Conservation (phyloP, 2,888 invertebrate species). For the Chesias legatella region DNA sequence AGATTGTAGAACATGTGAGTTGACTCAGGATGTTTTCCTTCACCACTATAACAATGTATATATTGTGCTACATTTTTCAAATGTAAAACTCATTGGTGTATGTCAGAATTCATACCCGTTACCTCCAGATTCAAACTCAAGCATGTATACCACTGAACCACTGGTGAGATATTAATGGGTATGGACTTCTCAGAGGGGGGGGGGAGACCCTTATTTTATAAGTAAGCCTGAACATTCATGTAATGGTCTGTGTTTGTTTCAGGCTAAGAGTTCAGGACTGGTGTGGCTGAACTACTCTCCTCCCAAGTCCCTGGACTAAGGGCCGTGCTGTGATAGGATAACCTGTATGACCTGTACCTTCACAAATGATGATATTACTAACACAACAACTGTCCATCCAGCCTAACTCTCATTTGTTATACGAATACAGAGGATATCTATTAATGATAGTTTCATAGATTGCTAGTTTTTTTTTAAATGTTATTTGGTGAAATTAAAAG, state of each 20-base stretch:
- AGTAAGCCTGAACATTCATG: neutral
- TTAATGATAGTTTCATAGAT: slow-evolving; percentile 2
- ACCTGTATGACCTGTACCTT: too few relatives aligned
- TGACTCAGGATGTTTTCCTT: too few relatives aligned
- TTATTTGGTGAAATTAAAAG: slow-evolving; percentile 15
- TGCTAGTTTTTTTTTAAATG: slow-evolving; percentile 11
- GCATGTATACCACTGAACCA: too few relatives aligned
- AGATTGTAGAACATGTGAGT: too few relatives aligned
- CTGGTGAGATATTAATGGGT: too few relatives aligned
- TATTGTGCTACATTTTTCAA: too few relatives aligned
- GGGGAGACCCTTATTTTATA: too few relatives aligned
- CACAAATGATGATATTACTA: slow-evolving; percentile 4
- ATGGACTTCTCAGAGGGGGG: too few relatives aligned
- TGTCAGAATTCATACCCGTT: too few relatives aligned
- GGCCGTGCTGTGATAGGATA: neutral
- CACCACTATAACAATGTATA: too few relatives aligned
- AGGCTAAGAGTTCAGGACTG: slow-evolving; percentile 83
- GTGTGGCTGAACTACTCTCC: slow-evolving; percentile 83
- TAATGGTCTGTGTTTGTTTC: slow-evolving; percentile 34
- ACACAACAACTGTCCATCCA: neutral
- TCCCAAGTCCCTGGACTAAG: slow-evolving; percentile 80
- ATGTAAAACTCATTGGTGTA: too few relatives aligned
- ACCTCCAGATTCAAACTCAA: too few relatives aligned
- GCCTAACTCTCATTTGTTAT: neutral
- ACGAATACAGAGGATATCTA: slow-evolving; percentile 13